Percentiles rank a stretch among this genome's conserved stretches.
Conservation (phyloP, 2,797 vertebrate genomes). For the Odontamblyopus rebecca region DNA sequence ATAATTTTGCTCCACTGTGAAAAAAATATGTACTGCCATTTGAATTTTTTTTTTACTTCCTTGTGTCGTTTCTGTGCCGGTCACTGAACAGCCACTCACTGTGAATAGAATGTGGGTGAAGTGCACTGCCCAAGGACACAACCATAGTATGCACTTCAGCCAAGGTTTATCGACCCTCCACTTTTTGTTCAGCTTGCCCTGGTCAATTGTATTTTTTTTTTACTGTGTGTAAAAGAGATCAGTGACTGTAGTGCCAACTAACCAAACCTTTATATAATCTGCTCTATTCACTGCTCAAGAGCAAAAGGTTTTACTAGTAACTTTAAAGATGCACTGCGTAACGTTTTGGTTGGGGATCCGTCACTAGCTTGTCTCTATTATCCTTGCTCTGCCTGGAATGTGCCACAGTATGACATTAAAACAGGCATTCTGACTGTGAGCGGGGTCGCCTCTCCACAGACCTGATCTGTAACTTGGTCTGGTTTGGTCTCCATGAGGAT, state of each 20-base stretch:
- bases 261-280: not conserved
- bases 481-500: no score
- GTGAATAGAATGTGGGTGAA: not conserved
- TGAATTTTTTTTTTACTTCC: not conserved
- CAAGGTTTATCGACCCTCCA: not conserved
- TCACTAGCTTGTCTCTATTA: no score
- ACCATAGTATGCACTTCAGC: not conserved
- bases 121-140: not conserved
- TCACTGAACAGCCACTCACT: not conserved
- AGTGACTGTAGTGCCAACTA: not conserved
- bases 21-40: not conserved
- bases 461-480: no score
- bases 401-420: no score
- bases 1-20: no score
- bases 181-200: not conserved
- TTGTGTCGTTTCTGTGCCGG: not conserved
- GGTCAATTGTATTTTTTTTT: not conserved
- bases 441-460: no score
- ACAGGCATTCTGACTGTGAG: no score
- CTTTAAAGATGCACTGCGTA: no score
- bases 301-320: no score
- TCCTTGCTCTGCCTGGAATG: no score
- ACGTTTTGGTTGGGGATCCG: no score
- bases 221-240: not conserved
- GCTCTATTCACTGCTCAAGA: no score